Evolutionary conservation across 1,140 invertebrate species (phyloP).

Genomic region (Heliconius congener): DNA sequence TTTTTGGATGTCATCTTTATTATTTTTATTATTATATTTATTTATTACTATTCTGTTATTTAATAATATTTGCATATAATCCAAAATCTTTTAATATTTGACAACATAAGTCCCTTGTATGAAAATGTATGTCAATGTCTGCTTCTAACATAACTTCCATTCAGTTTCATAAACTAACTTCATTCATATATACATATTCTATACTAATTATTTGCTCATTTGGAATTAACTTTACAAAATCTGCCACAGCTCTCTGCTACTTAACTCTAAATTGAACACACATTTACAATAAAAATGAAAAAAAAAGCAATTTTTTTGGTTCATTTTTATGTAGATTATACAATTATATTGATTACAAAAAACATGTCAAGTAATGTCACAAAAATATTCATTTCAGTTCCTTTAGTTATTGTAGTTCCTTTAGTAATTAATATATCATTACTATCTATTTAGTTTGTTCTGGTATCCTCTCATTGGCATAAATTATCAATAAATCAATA

Average conservation of each 20-base stretch:
- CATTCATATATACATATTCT: constrained; percentile 32
- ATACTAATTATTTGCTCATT: constrained; percentile 36
- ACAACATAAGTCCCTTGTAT: constrained; percentile 15
- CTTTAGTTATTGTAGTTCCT: constrained; percentile 23
- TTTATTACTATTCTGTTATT: not conserved
- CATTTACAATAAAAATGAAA: constrained; percentile 52
- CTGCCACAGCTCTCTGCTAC: constrained; percentile 49
- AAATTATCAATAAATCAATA: constrained; percentile 3
- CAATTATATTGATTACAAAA: constrained; percentile 54
- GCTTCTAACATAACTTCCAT: constrained; percentile 13
- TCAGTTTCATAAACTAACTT: constrained; percentile 10
- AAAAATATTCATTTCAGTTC: constrained; percentile 43
- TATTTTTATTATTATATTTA: not conserved
- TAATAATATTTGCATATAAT: not conserved
- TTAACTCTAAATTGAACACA: constrained; percentile 74
- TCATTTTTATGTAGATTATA: constrained; percentile 61
- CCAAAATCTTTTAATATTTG: constrained; percentile 8
- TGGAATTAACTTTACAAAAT: constrained; percentile 28
- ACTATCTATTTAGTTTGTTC: constrained; percentile 38
- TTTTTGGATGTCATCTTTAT: not conserved
- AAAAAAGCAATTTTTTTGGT: constrained; percentile 66
- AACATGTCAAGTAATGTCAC: constrained; percentile 47
- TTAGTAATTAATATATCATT: constrained; percentile 29
- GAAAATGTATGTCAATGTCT: constrained; percentile 16
- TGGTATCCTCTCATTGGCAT: constrained; percentile 41